Evolutionary conservation across 2,113 vertebrate genomes (phyloP), one percentile per base, ranked within the genome.

Genomic region (Phalacrocorax aristotelis): DNA sequence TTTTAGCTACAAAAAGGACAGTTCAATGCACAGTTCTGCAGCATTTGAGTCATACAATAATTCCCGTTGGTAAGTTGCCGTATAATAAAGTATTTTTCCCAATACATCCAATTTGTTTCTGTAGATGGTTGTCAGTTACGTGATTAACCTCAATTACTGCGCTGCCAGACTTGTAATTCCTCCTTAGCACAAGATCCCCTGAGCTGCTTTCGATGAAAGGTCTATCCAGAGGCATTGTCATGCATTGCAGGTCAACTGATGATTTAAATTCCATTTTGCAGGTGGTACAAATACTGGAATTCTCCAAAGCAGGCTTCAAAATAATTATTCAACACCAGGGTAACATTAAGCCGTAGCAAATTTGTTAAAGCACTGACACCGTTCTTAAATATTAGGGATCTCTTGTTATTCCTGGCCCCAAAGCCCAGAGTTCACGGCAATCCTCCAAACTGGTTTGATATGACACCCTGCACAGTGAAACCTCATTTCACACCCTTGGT

Each of bases 51-150:
- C 61, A 25, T 1, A 13, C 7, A 42, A 38, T 3, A 32, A 49
- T 40, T 71, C 40, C 58, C 66, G 3, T 1, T 4, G 51, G 14
- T 21, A 16, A 69, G n/a, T 3, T 4, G 0, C 13, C 8, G 46
- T 1, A 51, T 26, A 36, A 26, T 15, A 10, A 74, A n/a, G 6
- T 15, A 29, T 29, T 90, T 65, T 65, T n/a, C 62, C 66, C 36
- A 23, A 27, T 48, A 20, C 42, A 62, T 48, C 26, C 64, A 9
- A 19, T 68, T 42, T 64, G 75, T 26, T 22, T 30, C 74, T 29
- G 70, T 16, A 58, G 90, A 19, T 69, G 64, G 52, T 18, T 52
- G 52, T 58, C 55, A 34, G 87, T 38, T 32, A 22, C 2, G 1
- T n/a, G 70, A 85, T 77, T 68, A 90, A 70, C 75, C 90, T 70